Evolutionary conservation across 2,797 vertebrate species (phyloP), one percentile per base, ranked within the genome.

Genomic region (Spizella passerina): DNA sequence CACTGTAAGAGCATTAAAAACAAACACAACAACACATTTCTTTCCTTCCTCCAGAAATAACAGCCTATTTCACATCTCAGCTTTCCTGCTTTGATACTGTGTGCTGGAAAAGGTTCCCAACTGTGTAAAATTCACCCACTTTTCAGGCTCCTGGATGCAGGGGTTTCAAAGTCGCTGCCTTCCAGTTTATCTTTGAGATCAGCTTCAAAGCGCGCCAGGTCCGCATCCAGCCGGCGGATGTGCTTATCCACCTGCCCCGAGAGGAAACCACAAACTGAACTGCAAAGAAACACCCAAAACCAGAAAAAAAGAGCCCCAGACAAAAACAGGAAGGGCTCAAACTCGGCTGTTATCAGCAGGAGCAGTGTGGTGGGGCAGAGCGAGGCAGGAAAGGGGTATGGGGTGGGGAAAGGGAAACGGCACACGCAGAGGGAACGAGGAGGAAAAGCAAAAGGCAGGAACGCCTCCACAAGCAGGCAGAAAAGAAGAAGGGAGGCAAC

Each of bases 101-200:
- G 32, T 8, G 52, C 38, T 50, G 80, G n/a, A 7, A 69, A 50
- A 69, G 14, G 30, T 49, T 81, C 46, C 7, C 14, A 26, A 1
- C 0, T 0, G 1, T 4, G 8, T 9, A 24, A 36, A 36, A 38
- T 64, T 0, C 4, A 94, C 85, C 66, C 97, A 99, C 99, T 99
- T 98, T 99, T 99, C 75, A 98, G 49, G 34, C 83, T 97, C 86
- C 98, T 98, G 61, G 98, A 98, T 17, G 98, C 99, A 20, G 99
- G 81, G 46, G 97, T 98, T 86, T 99, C 99, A 6, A 99, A 99
- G 91, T 99, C 98, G 3, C 98, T 99, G 91, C 99, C 97, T 89
- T 99, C 99, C 96, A 99, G 97, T 95, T 99, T 99, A 88, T 99
- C 99, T 87, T 99, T 99, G n/a, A 99, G 98, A 93, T 99, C 99